These are phyloP conservation scores for Nixonia krombeini DNA, from an alignment of 1,140 invertebrate genomes.

Conservation along the genomic window DNA sequence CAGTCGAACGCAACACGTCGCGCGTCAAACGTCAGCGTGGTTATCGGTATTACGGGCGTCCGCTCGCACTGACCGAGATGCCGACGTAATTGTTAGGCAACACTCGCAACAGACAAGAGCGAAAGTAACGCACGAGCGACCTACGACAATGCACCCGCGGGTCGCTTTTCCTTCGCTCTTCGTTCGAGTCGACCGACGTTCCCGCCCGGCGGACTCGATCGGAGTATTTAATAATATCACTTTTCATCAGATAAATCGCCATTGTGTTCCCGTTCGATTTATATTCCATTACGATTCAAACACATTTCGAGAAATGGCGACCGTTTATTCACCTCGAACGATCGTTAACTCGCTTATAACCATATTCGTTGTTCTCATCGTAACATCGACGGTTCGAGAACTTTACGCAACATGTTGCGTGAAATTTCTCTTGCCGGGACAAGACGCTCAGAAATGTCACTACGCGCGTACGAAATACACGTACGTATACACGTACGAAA, in stretches of 20 bases:
- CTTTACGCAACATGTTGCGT: constrained; percentile 30
- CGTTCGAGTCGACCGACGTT: too few relatives aligned
- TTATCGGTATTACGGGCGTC: constrained; percentile 43
- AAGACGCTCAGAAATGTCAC: constrained; percentile 47
- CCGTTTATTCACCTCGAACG: too few relatives aligned
- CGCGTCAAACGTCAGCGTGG: constrained; percentile 10
- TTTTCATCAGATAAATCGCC: background rate
- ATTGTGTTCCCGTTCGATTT: too few relatives aligned
- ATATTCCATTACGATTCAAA: too few relatives aligned
- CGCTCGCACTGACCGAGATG: constrained; percentile 48
- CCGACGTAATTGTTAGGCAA: constrained; percentile 55
- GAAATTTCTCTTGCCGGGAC: constrained; percentile 40
- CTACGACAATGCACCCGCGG: constrained; percentile 48
- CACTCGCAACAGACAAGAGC: constrained; percentile 28
- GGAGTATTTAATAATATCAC: constrained; percentile 21
- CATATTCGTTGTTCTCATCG: too few relatives aligned
- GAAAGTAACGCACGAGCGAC: constrained; percentile 55
- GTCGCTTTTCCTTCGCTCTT: constrained; percentile 42
- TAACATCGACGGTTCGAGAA: background rate
- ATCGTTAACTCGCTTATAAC: too few relatives aligned
- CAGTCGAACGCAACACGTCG: constrained; percentile 3
- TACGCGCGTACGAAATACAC: too few relatives aligned
- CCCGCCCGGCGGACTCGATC: too few relatives aligned
- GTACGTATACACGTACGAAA: constrained; percentile 43
- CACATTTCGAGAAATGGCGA: too few relatives aligned